phyloP scores from a whole-genome alignment of 2,888 invertebrate genomes.

The Drosophila mettleri region DNA sequence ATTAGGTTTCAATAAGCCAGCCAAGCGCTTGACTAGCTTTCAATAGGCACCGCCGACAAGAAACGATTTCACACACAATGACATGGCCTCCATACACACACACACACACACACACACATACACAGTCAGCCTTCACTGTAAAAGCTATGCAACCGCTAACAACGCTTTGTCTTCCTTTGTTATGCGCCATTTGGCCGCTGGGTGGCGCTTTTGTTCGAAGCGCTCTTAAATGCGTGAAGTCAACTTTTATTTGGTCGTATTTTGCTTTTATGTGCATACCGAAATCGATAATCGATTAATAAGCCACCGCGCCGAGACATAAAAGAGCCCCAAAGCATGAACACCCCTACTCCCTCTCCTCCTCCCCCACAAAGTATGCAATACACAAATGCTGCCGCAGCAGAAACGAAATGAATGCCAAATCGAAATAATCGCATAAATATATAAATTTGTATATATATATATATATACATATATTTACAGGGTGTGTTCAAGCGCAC shows the following conservation, averaged over 20 bases:
- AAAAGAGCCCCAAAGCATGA: conserved; percentile 10
- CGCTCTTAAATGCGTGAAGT: conserved; percentile 31
- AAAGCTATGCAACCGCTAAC: conserved; percentile 57
- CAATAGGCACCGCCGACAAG: conserved; percentile 40
- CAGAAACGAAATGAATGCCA: background rate
- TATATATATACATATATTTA: background rate
- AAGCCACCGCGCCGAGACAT: conserved; percentile 10
- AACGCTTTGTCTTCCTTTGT: conserved; percentile 41
- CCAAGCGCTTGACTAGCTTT: conserved; percentile 45
- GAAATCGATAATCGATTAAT: conserved; percentile 51
- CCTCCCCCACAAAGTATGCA: too few species aligned
- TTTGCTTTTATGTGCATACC: conserved; percentile 29
- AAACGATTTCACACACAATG: conserved; percentile 53
- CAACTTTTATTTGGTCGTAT: conserved; percentile 23
- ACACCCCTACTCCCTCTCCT: too few species aligned
- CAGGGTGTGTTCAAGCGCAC: background rate
- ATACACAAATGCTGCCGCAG: background rate
- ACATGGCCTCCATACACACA: conserved; percentile 17
- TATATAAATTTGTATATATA: background rate
- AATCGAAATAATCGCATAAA: conserved; percentile 1
- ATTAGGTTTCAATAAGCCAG: conserved; percentile 65
- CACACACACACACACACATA: background rate
- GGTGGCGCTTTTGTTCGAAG: conserved; percentile 48
- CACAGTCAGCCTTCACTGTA: background rate
- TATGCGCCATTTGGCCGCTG: conserved; percentile 37